Conservation (phyloP, 2,113 vertebrate genomes). For the Vombatus ursinus region DNA sequence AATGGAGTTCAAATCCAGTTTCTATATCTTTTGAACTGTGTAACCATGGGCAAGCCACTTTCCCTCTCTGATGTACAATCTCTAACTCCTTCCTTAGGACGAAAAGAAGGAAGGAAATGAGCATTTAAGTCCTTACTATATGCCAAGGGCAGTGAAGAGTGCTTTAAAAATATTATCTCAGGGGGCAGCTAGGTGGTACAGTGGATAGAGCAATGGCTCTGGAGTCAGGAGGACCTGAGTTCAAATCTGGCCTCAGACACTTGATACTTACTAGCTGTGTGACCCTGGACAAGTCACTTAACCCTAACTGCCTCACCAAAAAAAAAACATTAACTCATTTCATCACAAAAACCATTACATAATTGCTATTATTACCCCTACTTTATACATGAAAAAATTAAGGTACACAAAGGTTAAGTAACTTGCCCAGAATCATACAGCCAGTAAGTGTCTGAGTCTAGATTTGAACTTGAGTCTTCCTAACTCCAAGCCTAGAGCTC, state of each 20-base stretch:
- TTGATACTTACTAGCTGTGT: too few species aligned
- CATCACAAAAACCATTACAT: neutral
- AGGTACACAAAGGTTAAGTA: neutral
- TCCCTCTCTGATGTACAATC: neutral
- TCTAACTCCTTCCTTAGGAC: neutral
- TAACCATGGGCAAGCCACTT: neutral
- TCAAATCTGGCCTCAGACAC: too few species aligned
- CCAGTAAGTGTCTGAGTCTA: neutral
- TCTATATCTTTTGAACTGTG: neutral
- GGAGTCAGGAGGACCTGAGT: too few species aligned
- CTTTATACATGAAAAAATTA: neutral
- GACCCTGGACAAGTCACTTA: too few species aligned
- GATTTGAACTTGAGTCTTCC: neutral
- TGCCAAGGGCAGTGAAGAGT: neutral
- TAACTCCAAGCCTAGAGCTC: neutral
- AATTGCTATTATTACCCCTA: neutral
- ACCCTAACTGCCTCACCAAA: too few species aligned
- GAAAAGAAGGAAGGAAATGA: neutral
- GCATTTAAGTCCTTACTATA: neutral
- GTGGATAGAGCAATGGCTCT: too few species aligned
- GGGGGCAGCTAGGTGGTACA: too few species aligned
- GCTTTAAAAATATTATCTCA: neutral
- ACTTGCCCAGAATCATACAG: neutral
- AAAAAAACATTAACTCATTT: neutral
- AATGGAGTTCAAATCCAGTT: neutral